phyloP scores from a whole-genome alignment of 2,797 vertebrate species.

The Sebastes trivittatus region DNA sequence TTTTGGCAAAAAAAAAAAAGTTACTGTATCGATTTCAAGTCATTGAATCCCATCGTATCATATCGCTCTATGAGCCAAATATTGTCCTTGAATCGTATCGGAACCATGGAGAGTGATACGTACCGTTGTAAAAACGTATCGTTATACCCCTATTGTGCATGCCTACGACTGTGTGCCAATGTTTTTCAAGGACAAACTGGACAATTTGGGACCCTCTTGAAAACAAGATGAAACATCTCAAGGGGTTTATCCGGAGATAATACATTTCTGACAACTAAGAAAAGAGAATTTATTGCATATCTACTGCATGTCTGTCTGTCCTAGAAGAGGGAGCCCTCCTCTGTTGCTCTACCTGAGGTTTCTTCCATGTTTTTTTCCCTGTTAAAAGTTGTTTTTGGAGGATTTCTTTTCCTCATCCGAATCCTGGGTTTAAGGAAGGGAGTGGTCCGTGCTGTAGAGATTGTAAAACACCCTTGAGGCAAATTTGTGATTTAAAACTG shows the following conservation, averaged over 20 bases:
- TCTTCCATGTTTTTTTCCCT: not conserved
- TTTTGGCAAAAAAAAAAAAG: no score
- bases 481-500: not conserved
- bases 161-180: not conserved
- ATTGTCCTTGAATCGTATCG: no score
- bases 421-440: not conserved
- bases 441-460: not conserved
- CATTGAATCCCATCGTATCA: no score
- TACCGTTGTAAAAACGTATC: no score
- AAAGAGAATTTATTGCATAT: not conserved
- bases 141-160: no score
- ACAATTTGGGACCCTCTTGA: not conserved
- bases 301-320: not conserved
- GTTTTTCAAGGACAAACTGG: slow-evolving; percentile 16
- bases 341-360: not conserved
- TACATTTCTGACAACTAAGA: not conserved
- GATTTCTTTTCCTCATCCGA: not conserved
- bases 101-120: no score
- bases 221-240: not conserved
- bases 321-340: not conserved
- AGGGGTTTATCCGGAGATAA: not conserved
- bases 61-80: no score
- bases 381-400: not conserved
- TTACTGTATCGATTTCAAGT: no score
- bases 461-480: not conserved